Evolutionary conservation across 2,113 vertebrate species (phyloP).

Genomic region (Furnarius figulus): DNA sequence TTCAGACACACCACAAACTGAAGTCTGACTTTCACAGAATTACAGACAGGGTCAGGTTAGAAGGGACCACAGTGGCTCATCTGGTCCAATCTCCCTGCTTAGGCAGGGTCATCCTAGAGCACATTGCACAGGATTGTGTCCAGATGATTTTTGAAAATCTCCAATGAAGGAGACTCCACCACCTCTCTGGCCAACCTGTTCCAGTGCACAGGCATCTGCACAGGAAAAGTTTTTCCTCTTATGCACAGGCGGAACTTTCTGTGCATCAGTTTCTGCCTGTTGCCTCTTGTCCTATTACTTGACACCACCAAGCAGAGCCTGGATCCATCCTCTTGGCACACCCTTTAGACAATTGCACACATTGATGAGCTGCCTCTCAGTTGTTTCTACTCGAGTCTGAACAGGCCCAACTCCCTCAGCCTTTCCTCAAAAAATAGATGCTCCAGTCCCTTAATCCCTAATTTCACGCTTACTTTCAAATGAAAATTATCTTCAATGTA

Average conservation of each 20-base stretch:
- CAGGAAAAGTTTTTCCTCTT: neutral
- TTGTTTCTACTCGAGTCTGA: neutral
- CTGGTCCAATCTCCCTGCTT: neutral
- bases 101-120: neutral
- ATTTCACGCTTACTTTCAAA: neutral
- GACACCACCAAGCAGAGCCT: neutral
- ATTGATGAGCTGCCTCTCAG: neutral
- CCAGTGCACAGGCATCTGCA: neutral
- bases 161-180: neutral
- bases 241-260: accelerated
- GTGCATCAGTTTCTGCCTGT: neutral
- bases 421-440: accelerated
- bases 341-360: neutral
- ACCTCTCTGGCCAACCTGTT: neutral
- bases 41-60: neutral
- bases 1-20: neutral
- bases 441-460: neutral
- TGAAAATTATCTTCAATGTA: neutral
- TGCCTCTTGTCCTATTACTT: neutral
- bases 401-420: neutral
- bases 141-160: no score
- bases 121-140: neutral
- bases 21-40: neutral
- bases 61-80: neutral
- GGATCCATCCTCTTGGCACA: neutral